Evolutionary conservation across 2,113 vertebrate genomes (phyloP).

Genomic region (Lophotis ruficrista): DNA sequence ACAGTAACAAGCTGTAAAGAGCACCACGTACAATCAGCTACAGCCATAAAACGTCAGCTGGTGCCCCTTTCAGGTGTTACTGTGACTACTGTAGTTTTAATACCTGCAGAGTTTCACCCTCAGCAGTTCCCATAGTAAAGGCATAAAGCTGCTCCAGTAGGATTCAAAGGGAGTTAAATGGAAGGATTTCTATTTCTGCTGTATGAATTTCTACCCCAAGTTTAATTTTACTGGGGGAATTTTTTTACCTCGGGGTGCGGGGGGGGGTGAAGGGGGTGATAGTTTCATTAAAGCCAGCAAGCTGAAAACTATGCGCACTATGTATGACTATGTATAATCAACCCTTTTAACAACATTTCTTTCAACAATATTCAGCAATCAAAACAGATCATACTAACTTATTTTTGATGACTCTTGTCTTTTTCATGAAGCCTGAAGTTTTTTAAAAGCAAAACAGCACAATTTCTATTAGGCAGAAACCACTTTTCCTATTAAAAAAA

Average conservation of each 20-base stretch:
- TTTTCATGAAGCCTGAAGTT: not conserved
- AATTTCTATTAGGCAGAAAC: not conserved
- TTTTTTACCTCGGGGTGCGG: not conserved
- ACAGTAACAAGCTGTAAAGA: not conserved
- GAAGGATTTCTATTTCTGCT: not conserved
- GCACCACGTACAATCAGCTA: not conserved
- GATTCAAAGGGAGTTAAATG: not conserved
- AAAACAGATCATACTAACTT: not conserved
- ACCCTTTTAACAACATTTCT: not conserved
- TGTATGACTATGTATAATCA: not conserved
- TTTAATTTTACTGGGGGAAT: not conserved
- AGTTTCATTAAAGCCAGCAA: not conserved
- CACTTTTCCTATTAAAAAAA: not conserved
- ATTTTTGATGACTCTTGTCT: not conserved
- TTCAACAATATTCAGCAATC: not conserved
- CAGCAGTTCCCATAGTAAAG: not conserved
- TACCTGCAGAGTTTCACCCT: not conserved
- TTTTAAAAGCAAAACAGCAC: not conserved
- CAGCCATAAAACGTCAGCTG: not conserved
- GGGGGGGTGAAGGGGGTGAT: not conserved
- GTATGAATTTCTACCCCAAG: not conserved
- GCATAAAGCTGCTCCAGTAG: not conserved
- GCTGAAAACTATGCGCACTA: not conserved
- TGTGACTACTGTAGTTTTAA: not conserved
- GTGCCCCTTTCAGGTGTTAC: conserved; percentile 14